Percentiles rank a stretch among this genome's conserved stretches.
Evolutionary conservation across 2,113 vertebrate genomes (phyloP).

Genomic region (Phrynocephalus versicolor): DNA sequence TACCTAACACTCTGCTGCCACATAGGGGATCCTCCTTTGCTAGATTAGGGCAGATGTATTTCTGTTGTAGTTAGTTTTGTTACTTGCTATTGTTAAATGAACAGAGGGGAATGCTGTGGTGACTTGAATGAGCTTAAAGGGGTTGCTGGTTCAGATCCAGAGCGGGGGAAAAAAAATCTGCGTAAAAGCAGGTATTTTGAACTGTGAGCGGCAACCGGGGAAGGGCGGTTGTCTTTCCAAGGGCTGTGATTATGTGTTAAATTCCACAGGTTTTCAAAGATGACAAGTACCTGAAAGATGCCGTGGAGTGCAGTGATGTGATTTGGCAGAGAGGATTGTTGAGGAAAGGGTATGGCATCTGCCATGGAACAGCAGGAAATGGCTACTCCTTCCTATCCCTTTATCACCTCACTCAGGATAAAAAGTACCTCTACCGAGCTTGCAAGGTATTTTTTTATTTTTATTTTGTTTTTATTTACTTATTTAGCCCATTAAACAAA

Average conservation of each 20-base stretch:
- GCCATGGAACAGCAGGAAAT: conserved; percentile 93
- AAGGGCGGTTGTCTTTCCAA: background rate
- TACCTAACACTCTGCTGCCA: background rate
- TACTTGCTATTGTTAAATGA: background rate
- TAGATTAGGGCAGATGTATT: background rate
- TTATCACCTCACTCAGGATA: conserved; percentile 89
- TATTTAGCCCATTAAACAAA: background rate
- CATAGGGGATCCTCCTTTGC: too few relatives aligned
- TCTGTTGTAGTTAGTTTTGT: background rate
- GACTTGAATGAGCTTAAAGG: background rate
- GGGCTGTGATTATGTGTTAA: background rate
- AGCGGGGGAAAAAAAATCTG: background rate
- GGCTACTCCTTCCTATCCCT: conserved; percentile 93
- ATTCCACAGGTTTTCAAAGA: conserved; percentile 89
- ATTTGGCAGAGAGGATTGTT: conserved; percentile 96
- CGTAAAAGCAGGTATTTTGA: background rate
- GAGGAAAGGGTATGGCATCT: conserved; percentile 94
- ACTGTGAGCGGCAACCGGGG: too few relatives aligned
- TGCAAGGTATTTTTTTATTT: conserved; percentile 84
- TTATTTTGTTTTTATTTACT: background rate
- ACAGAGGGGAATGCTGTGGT: background rate
- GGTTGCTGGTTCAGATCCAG: background rate
- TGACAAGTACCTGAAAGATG: conserved; percentile 96
- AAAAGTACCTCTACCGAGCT: conserved; percentile 92
- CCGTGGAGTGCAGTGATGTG: conserved; percentile 90